Conservation (phyloP, 2,113 vertebrate species). For the Chloebia gouldiae region DNA sequence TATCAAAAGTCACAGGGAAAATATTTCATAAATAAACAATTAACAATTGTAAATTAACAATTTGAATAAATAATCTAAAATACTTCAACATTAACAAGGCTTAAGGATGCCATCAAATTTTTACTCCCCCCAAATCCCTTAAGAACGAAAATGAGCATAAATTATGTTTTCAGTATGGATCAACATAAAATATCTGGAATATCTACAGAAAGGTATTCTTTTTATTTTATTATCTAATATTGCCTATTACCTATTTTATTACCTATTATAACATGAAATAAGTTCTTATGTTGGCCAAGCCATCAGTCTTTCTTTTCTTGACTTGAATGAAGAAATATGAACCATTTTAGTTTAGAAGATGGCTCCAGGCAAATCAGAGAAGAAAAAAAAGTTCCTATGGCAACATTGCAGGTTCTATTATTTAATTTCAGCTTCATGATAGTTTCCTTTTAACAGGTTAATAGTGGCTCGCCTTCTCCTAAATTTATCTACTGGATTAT, state of each 20-base stretch:
- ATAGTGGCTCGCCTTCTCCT: neutral
- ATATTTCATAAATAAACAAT: neutral
- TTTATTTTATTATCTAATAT: neutral
- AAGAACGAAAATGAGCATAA: neutral
- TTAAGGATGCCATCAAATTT: neutral
- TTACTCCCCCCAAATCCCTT: neutral
- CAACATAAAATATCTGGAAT: neutral
- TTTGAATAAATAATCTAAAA: neutral
- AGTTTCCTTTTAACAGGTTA: neutral
- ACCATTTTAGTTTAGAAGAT: neutral
- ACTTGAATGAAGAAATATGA: neutral
- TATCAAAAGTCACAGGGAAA: neutral
- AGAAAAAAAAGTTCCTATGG: neutral
- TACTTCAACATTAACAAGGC: neutral
- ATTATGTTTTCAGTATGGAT: neutral
- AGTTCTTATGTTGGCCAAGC: neutral
- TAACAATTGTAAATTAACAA: neutral
- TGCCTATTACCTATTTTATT: neutral
- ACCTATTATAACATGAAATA: neutral
- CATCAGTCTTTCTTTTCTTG: neutral
- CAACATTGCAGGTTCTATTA: neutral
- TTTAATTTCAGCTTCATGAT: neutral
- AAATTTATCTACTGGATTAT: neutral
- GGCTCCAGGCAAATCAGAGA: neutral
- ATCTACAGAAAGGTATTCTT: neutral